Base-by-base conservation (phyloP, 2,888 invertebrate genomes). In the Baccha elongata region DNA sequence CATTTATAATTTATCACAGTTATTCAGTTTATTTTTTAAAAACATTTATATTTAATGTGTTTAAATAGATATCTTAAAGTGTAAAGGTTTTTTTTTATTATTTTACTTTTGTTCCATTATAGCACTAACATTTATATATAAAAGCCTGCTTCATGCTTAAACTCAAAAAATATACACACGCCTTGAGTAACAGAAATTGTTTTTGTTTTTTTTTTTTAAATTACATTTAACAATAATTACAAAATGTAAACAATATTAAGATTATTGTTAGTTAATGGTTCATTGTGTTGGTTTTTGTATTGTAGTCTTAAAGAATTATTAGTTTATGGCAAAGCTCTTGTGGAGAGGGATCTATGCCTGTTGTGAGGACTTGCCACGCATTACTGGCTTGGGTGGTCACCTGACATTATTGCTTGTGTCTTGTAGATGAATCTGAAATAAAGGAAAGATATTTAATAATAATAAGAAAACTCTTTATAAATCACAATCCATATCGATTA, bases 1-100 rank as follows among this genome's bases (percentile, higher is more conserved):
- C 83, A 83, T 83, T 83, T 83, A 83, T 78, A 83, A 68, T 76
- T 83, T 83, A 83, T 83, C 83, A 83, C 83, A 83, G 83, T 78
- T 83, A 83, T 83, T 76, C 83, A 78, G 83, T 83, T 83, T 68
- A 73, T 83, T 83, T 72, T 23, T 37, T 60, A 29, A n/a, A 19
- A 83, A 83, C 81, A 81, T 81, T 81, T 81, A 81, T 81, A 44
- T 58, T 71, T 50, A 50, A 58, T 62, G 37, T 60, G 65, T 76
- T 48, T 37, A 48, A 60, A 60, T 60, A 44, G 26, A 60, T 60
- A 50, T 40, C 71, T 71, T 60, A 75, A 29, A 35, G 71, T 76
- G 71, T 81, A 76, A 71, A 76, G 64, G 67, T 23, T 44, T 55
- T 21, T n/a, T 8, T 44, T 44, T 40, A 3, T 19, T 17, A 8